Evolutionary conservation across 2,888 invertebrate species (phyloP).

Genomic region (Amiota mariae): DNA sequence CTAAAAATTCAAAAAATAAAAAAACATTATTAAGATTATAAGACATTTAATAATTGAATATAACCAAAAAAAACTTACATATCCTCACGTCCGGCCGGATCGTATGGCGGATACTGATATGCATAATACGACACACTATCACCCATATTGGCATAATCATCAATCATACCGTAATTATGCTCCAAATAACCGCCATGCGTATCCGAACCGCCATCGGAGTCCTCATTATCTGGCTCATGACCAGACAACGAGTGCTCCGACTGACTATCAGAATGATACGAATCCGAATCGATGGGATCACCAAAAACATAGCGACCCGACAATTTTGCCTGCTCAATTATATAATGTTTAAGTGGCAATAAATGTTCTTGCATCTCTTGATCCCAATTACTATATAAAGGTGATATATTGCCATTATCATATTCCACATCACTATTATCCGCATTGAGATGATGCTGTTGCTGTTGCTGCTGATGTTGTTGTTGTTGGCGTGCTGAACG

Average conservation of each 20-base stretch:
- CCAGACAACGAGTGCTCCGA: conserved; percentile 80
- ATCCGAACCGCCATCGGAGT: conserved; percentile 81
- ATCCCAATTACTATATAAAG: conserved; percentile 84
- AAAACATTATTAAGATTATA: conserved; percentile 18
- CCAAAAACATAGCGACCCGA: conserved; percentile 82
- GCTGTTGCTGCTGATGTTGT: conserved; percentile 9
- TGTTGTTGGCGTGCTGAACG: conserved; percentile 47
- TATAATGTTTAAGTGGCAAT: conserved; percentile 89
- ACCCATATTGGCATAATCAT: conserved; percentile 73
- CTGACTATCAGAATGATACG: conserved; percentile 85
- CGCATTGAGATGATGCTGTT: conserved; percentile 59
- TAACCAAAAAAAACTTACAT: conserved; percentile 60
- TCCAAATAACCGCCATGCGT: conserved; percentile 78
- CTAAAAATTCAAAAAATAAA: conserved; percentile 55
- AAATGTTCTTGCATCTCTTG: conserved; percentile 82
- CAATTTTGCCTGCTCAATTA: conserved; percentile 86
- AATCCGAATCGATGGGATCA: conserved; percentile 82
- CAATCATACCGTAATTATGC: conserved; percentile 75
- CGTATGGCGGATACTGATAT: conserved; percentile 77
- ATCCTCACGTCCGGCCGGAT: conserved; percentile 75
- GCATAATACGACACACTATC: conserved; percentile 78
- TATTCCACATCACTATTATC: conserved; percentile 75
- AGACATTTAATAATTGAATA: conserved; percentile 4
- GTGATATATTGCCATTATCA: conserved; percentile 78
- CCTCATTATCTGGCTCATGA: conserved; percentile 85